Evolutionary conservation across 35 echinoderm and acorn worm species (phyloP).

Genomic region (Heliocidaris erythrogramma): DNA sequence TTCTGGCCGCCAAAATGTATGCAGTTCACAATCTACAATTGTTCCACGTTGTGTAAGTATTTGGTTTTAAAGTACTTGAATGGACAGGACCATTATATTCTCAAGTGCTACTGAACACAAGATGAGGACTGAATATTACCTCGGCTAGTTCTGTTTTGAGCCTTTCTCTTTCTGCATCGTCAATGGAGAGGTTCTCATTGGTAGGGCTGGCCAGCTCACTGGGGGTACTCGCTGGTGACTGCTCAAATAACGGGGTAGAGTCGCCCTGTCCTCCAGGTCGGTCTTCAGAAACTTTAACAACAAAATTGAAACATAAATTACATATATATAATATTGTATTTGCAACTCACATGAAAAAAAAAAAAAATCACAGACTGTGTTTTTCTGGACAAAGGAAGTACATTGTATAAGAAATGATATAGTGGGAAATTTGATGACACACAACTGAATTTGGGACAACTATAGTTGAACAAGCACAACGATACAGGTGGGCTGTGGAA

Average conservation of each 20-base stretch:
- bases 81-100: no score
- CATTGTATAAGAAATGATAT: background rate
- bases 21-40: no score
- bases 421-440: no score
- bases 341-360: background rate
- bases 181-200: conserved; percentile 32
- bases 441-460: no score
- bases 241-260: conserved; percentile 68
- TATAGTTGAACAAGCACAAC: no score
- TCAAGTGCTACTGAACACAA: no score
- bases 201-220: conserved; percentile 64
- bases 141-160: conserved; percentile 65
- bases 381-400: background rate
- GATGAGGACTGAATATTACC: conserved; percentile 18
- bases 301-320: background rate
- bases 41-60: no score
- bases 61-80: no score
- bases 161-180: conserved; percentile 78
- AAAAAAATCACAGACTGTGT: background rate
- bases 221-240: conserved; percentile 66
- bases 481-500: no score
- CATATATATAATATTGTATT: background rate
- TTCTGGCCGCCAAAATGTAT: no score
- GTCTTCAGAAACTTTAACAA: conserved; percentile 51
- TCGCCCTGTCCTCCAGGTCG: conserved; percentile 68